Percentiles rank a stretch among this genome's conserved stretches.
phyloP scores from a whole-genome alignment of 2,797 vertebrate genomes.

The Notamacropus eugenii region DNA sequence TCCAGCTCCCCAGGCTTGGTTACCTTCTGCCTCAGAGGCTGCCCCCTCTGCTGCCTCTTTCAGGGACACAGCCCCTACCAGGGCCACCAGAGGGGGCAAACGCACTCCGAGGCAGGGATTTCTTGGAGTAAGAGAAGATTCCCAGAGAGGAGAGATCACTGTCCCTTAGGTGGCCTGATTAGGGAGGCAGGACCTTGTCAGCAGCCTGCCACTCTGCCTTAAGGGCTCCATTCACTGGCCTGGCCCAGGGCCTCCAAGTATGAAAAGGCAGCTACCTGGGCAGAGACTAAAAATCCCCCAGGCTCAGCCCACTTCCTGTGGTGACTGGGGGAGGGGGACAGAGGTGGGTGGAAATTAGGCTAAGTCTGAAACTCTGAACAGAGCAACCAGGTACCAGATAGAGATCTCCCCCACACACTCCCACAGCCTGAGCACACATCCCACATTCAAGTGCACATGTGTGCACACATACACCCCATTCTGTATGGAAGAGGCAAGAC shows the following conservation, averaged over 20 bases:
- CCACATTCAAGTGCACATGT: neutral
- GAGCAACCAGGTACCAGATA: neutral
- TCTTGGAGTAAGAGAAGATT: neutral
- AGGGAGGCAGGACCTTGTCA: neutral
- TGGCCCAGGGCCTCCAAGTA: constrained; percentile 55
- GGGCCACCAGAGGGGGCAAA: neutral
- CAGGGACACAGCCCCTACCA: constrained; percentile 47
- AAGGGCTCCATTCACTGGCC: neutral
- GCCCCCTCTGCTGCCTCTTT: constrained; percentile 70
- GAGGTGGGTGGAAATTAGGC: constrained; percentile 18
- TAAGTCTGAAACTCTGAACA: constrained; percentile 28
- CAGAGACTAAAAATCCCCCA: constrained; percentile 79
- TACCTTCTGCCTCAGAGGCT: constrained; percentile 81
- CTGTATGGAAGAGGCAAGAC: neutral
- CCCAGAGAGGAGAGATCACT: neutral
- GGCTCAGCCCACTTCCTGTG: constrained; percentile 82
- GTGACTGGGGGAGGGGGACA: constrained; percentile 70
- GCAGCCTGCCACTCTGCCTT: no score
- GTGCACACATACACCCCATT: neutral
- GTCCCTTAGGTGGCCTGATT: neutral
- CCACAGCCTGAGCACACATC: neutral
- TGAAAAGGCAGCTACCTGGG: constrained; percentile 76
- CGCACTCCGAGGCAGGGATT: neutral
- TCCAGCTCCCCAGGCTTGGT: constrained; percentile 24
- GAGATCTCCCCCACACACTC: neutral